Evolutionary conservation across 2,113 vertebrate genomes (phyloP).

Genomic region (Morone chrysops): DNA sequence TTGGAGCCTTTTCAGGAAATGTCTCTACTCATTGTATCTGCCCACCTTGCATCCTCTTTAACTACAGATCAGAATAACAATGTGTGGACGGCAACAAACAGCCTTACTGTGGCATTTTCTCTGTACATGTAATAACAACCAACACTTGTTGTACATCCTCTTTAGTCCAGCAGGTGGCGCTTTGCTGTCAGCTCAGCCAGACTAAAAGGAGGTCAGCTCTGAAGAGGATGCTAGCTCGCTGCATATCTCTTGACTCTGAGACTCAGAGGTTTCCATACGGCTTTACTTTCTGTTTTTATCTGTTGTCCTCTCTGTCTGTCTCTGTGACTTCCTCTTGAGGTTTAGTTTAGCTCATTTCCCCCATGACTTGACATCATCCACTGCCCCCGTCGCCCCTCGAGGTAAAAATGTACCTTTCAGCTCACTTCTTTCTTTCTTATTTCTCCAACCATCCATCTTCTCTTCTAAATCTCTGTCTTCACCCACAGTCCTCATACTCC

Average conservation of each 20-base stretch:
- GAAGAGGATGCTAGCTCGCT: conserved; percentile 21
- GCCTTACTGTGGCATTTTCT: too few species aligned
- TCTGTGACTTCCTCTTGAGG: not conserved
- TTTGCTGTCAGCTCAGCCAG: conserved; percentile 41
- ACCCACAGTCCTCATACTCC: not conserved
- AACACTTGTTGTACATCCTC: not conserved
- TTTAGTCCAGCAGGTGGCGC: conserved; percentile 46
- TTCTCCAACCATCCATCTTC: conserved; percentile 13
- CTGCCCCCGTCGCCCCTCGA: conserved; percentile 2
- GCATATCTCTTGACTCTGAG: conserved; percentile 5
- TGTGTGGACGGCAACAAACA: too few species aligned
- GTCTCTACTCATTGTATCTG: not conserved
- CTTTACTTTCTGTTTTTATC: conserved; percentile 7
- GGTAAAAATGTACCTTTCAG: not conserved
- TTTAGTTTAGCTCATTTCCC: conserved; percentile 18
- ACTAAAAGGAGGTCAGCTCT: conserved; percentile 60
- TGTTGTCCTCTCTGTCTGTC: not conserved
- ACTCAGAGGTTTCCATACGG: not conserved
- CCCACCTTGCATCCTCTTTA: too few species aligned
- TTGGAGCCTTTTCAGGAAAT: not conserved
- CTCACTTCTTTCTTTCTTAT: not conserved
- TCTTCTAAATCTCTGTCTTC: not conserved
- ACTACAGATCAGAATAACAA: too few species aligned
- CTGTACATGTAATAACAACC: too few species aligned
- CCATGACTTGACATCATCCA: conserved; percentile 5